Conservation (phyloP, 2,888 invertebrate genomes). For the Zonitis immaculata region DNA sequence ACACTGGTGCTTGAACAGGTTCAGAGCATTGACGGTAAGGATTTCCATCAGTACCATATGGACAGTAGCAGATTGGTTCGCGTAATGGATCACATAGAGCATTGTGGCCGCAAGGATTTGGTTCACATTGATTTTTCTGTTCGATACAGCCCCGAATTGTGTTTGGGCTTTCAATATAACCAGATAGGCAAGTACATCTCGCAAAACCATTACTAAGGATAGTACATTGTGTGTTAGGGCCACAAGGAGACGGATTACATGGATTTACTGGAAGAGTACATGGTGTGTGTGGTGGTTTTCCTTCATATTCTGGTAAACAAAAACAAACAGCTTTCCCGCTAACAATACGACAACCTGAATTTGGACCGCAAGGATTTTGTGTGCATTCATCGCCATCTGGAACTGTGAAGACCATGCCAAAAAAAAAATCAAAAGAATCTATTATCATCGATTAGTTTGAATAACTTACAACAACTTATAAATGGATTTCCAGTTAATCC, state of each 20-base stretch:
- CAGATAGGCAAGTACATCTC: conserved; percentile 80
- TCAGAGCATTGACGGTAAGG: conserved; percentile 71
- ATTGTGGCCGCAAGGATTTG: conserved; percentile 73
- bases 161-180: conserved; percentile 81
- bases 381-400: conserved; percentile 82
- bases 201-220: conserved; percentile 74
- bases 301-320: conserved; percentile 83
- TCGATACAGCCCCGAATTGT: conserved; percentile 81
- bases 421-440: too few species aligned
- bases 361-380: conserved; percentile 78
- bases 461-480: conserved; percentile 78
- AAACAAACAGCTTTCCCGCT: conserved; percentile 75
- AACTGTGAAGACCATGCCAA: conserved; percentile 56
- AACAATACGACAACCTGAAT: conserved; percentile 76
- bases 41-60: conserved; percentile 76
- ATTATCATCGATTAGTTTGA: background rate
- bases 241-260: conserved; percentile 81
- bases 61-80: conserved; percentile 79
- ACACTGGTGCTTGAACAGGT: conserved; percentile 53
- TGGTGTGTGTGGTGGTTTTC: conserved; percentile 69
- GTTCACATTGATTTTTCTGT: conserved; percentile 74
- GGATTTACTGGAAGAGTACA: conserved; percentile 72
- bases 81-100: conserved; percentile 76
- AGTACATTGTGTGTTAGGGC: conserved; percentile 82
- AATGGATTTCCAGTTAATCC: conserved; percentile 89